These are phyloP conservation scores for Siderastrea radians DNA, from an alignment of 92 coral and sea anemone species.

Conservation along the genomic window DNA sequence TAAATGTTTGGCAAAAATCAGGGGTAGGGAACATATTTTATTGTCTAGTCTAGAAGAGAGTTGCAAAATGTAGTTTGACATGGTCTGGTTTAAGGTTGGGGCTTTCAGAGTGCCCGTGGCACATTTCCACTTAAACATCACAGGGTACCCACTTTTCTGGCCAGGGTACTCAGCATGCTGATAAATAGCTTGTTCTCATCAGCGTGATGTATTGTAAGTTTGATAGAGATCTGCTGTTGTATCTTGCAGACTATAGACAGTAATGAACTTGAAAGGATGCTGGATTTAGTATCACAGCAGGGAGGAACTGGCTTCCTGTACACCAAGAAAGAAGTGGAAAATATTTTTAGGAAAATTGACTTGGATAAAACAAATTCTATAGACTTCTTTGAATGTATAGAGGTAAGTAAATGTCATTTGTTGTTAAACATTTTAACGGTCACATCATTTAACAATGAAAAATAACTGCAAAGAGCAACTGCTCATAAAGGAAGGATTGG, in stretches of 20 bases:
- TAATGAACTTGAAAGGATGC: constrained; percentile 86
- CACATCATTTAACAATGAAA: too few relatives aligned
- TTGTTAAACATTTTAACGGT: background rate
- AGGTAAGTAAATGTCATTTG: constrained; percentile 65
- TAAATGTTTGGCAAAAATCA: too few relatives aligned
- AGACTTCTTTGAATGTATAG: constrained; percentile 93
- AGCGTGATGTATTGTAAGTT: background rate
- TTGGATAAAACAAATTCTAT: constrained; percentile 94
- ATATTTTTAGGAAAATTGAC: constrained; percentile 88
- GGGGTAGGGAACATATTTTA: too few relatives aligned
- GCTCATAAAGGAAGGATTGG: background rate
- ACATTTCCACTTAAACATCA: too few relatives aligned
- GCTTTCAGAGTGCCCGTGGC: too few relatives aligned
- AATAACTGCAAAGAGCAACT: background rate
- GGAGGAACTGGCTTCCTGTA: constrained; percentile 67
- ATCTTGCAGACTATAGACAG: constrained; percentile 87
- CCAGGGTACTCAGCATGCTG: too few relatives aligned
- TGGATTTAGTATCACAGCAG: constrained; percentile 75
- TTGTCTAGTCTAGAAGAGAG: too few relatives aligned
- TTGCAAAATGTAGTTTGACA: too few relatives aligned
- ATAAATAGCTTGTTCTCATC: background rate
- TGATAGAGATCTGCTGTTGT: background rate
- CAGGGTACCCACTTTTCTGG: too few relatives aligned
- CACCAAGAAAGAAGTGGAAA: constrained; percentile 87
- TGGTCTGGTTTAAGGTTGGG: too few relatives aligned